phyloP scores from a whole-genome alignment of 2,888 invertebrate species.

The Dione vanillae region DNA sequence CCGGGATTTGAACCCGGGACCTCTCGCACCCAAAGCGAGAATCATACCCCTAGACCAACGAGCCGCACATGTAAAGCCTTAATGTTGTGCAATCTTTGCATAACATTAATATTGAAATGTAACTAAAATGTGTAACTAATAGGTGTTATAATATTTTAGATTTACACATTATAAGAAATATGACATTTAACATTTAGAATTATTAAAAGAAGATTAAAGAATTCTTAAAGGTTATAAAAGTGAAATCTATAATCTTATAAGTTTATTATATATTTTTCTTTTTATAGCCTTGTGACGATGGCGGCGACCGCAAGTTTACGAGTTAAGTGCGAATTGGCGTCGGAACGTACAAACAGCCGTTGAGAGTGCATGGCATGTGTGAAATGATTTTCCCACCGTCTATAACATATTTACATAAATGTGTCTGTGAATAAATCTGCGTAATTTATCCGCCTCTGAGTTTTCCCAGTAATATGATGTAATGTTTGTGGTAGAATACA shows the following conservation, averaged over 20 bases:
- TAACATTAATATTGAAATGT: constrained; percentile 2
- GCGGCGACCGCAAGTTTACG: constrained; percentile 70
- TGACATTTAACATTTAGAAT: neutral
- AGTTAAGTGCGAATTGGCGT: constrained; percentile 66
- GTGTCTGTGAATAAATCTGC: constrained; percentile 39
- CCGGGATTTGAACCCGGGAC: constrained; percentile 79
- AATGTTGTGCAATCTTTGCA: neutral
- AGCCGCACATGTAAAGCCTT: constrained; percentile 54
- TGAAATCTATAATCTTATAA: constrained; percentile 16
- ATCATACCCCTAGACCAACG: constrained; percentile 77
- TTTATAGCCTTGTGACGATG: constrained; percentile 22
- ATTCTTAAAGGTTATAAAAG: neutral
- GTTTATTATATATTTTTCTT: constrained; percentile 21
- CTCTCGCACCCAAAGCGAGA: constrained; percentile 77
- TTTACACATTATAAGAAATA: neutral
- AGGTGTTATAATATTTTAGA: neutral
- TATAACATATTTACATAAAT: constrained; percentile 38
- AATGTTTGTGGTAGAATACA: constrained; percentile 7
- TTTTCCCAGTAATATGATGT: constrained; percentile 25
- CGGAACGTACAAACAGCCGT: constrained; percentile 62
- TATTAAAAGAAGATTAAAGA: neutral
- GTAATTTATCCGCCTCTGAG: constrained; percentile 28
- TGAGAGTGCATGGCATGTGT: constrained; percentile 47
- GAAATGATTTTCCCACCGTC: constrained; percentile 47
- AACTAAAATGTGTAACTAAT: constrained; percentile 3